Conservation (phyloP, 2,797 vertebrate genomes). For the Sebastes glaucus region DNA sequence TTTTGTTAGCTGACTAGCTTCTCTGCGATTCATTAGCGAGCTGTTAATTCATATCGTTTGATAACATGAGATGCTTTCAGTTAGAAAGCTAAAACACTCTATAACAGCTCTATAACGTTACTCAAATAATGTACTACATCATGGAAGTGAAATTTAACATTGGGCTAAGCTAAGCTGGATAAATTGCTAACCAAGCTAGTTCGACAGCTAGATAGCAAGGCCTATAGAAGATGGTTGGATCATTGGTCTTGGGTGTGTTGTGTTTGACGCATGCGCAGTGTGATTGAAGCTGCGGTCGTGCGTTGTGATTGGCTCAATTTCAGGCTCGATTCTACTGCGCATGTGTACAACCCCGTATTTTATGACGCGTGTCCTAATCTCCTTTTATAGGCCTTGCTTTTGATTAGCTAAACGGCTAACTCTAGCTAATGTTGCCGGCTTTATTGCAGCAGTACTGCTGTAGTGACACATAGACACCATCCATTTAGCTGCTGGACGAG, state of each 20-base stretch:
- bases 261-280: no score
- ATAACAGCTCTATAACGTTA: no score
- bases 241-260: no score
- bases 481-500: background rate
- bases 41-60: background rate
- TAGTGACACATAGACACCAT: background rate
- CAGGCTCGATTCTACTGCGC: fast-evolving
- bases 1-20: conserved; percentile 56
- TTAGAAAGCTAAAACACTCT: background rate
- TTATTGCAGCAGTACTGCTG: background rate
- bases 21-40: background rate
- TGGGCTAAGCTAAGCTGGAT: conserved; percentile 17
- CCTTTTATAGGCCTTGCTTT: background rate
- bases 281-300: no score
- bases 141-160: background rate
- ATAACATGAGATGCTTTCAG: background rate
- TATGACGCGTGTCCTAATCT: fast-evolving
- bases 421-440: conserved; percentile 50
- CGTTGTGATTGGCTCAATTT: no score
- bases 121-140: background rate
- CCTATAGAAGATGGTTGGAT: no score
- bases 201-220: background rate
- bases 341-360: fast-evolving
- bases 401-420: conserved; percentile 44
- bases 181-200: conserved; percentile 41